Evolutionary conservation across 2,113 vertebrate genomes (phyloP), one percentile per base, ranked within the genome.

Genomic region (Callopanchax toddi): DNA sequence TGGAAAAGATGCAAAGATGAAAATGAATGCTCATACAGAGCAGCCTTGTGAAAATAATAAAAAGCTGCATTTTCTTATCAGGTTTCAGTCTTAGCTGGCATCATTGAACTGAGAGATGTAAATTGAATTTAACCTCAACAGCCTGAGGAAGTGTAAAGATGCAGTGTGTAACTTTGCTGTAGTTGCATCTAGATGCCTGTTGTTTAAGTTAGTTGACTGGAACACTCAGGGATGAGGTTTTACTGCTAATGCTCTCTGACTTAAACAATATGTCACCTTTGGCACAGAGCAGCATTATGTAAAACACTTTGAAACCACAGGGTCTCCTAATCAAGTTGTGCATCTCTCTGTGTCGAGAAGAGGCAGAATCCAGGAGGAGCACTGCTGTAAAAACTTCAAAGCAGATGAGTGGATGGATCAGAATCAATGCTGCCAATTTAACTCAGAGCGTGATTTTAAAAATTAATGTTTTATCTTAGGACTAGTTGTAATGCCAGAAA

Each of bases 231-330:
- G 57, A 76, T 63, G 52, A 46, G 70, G 26, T 65, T 72, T 85
- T 44, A 65, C 40, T 59, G 50, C n/a, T 60, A 58, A 71, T 46
- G 40, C 23, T 34, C n/a, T 65, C 39, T 79, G 79, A 75, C 57
- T 17, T 56, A 65, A 61, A 67, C 67, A 86, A 51, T 78, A 82
- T 65, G 65, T 84, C 76, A 81, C 54, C 49, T 81, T 72, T 86
- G 86, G 84, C 78, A 71, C 39, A 55, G 44, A 25, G 46, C 48
- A 48, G 66, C 53, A 53, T 77, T 71, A 61, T 79, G 72, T 32
- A 67, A 77, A 79, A 76, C n/a, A 67, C 43, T 52, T 69, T 37
- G 67, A 40, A 48, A 59, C 54, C 60, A 54, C 34, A 73, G 54
- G 58, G 49, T 50, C 52, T 56, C 18, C 48, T 79, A 56, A 83